Evolutionary conservation across 1,140 invertebrate species (phyloP), one percentile per base, ranked within the genome.

Genomic region (Latrodectus geometricus): DNA sequence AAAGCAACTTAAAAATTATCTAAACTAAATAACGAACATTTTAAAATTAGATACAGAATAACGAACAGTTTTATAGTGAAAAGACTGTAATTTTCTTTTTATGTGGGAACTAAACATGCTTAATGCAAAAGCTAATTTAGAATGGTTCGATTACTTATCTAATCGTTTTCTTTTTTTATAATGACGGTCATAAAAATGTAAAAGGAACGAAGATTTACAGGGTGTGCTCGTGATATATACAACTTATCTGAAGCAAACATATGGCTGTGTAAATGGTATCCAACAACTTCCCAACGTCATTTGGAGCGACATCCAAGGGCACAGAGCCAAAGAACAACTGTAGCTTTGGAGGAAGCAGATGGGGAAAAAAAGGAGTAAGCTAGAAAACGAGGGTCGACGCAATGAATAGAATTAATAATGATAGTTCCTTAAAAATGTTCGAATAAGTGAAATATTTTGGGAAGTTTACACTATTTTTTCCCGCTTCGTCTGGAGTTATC

Each of bases 391-490:
- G 14, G 11, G 65, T 15, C 20, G 52, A 79, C 9, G 65, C n/a
- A 72, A 81, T 35, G 35, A 35, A 81, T 49, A 20, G 52, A 14
- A 9, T 49, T 14, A 82, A 81, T 81, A 50, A 72, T 54, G 54
- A 81, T 17, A 23, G 69, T 70, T 81, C 50, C 68, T 17, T 12
- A 11, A 35, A 56, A 81, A 70, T 72, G 48, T 81, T 81, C 23
- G 68, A 81, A 82, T 82, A 65, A 82, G 35, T 73, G 54, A 66
- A 73, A 83, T 83, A 74, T 74, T 74, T 70, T 80, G 76, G 76
- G 68, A 23, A 23, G 68, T 69, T 69, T 23, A 23, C 68, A 8
- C n/a, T 9, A 69, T 69, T n/a, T n/a, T 69, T 69, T 69, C 9
- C 20, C 20, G 2, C 20, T 69, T 69, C 21, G 11, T 61, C 17